These are phyloP conservation scores for Cyprinodon variegatus DNA, from an alignment of 2,113 vertebrate genomes.

Conservation along the genomic window DNA sequence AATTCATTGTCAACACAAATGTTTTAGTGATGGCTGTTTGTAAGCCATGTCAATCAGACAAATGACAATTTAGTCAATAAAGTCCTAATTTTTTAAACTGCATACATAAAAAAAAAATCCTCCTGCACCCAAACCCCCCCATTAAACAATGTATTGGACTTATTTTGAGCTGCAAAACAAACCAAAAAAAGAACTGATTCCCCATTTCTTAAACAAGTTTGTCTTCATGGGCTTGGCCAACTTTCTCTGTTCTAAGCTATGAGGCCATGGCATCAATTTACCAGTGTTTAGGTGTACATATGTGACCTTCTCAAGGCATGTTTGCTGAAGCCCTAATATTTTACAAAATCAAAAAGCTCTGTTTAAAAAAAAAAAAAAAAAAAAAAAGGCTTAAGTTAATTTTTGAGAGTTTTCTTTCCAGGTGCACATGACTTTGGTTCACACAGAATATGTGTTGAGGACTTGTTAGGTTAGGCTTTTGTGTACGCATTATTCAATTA, in stretches of 20 bases:
- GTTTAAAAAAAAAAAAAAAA: background rate
- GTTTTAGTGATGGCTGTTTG: background rate
- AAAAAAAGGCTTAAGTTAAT: conserved; percentile 37
- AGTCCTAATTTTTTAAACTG: no score
- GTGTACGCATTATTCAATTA: conserved; percentile 47
- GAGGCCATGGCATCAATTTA: background rate
- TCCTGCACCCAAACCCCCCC: no score
- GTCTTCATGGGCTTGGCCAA: no score
- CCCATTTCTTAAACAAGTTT: no score
- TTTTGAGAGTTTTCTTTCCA: conserved; percentile 23
- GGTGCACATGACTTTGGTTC: conserved; percentile 50
- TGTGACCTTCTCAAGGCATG: background rate
- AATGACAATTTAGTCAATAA: no score
- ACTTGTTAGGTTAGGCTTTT: conserved; percentile 39
- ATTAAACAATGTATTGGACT: no score
- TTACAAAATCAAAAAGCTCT: conserved; percentile 12
- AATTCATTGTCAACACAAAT: background rate
- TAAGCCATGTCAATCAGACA: conserved; percentile 1
- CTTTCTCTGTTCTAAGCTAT: background rate
- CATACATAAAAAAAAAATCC: no score
- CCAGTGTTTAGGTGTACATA: conserved; percentile 2
- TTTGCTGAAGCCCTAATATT: background rate
- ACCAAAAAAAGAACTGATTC: no score
- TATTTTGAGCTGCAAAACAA: no score
- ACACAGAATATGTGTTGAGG: conserved; percentile 63